phyloP scores from a whole-genome alignment of 2,797 vertebrate genomes.

The Gadopsis marmoratus region DNA sequence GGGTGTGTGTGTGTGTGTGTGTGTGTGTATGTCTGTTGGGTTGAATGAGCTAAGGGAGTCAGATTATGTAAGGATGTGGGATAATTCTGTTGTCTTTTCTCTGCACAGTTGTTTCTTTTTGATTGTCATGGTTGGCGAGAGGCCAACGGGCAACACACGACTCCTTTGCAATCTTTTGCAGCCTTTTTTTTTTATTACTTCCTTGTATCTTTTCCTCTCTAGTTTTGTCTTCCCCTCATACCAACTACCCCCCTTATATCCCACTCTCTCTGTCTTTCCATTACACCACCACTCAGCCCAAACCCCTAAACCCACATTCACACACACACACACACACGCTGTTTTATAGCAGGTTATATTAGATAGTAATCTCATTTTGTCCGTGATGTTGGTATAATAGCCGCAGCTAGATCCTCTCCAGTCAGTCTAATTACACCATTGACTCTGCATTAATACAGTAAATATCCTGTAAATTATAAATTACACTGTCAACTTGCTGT shows the following conservation, averaged over 20 bases:
- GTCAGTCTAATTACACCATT: conserved; percentile 54
- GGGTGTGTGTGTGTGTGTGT: conserved; percentile 32
- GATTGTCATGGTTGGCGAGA: conserved; percentile 63
- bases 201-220: conserved; percentile 11
- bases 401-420: conserved; percentile 49
- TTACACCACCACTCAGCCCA: neutral
- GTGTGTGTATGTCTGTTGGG: conserved; percentile 21
- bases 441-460: conserved; percentile 63
- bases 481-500: conserved; percentile 61
- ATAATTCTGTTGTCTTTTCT: conserved; percentile 70
- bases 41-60: conserved; percentile 77
- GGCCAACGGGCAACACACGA: conserved; percentile 31
- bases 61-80: conserved; percentile 76
- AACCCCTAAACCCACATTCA: conserved; percentile 26
- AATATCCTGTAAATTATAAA: conserved; percentile 75
- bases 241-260: neutral
- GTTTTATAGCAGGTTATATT: conserved; percentile 48
- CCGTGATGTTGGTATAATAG: conserved; percentile 50
- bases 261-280: neutral
- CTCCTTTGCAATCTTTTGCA: conserved; percentile 9
- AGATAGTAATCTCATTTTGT: conserved; percentile 51
- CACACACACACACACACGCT: conserved; percentile 1
- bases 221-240: neutral
- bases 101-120: conserved; percentile 64
- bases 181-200: neutral